Evolutionary conservation across 2,113 vertebrate genomes (phyloP).

Genomic region (Pedetes capensis): DNA sequence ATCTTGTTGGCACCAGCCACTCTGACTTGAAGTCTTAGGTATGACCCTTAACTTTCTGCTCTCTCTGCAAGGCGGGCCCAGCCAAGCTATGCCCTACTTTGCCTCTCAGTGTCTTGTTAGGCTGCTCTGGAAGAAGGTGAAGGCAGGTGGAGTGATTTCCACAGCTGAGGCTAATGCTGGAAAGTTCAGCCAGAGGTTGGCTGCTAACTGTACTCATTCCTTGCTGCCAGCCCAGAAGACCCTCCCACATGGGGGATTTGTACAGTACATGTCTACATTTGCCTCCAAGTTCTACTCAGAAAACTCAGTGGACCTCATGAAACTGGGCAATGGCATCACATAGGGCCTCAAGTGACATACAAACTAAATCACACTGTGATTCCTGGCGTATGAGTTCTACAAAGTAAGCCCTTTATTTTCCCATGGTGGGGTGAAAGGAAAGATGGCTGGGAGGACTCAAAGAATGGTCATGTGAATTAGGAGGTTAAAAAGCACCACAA

Average conservation of each 20-base stretch:
- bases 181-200: fast-evolving
- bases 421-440: fast-evolving
- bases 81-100: not conserved
- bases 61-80: not conserved
- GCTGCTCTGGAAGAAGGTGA: fast-evolving
- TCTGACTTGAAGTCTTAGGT: not conserved
- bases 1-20: too few relatives aligned
- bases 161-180: not conserved
- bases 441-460: fast-evolving
- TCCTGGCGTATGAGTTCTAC: not conserved
- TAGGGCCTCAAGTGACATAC: not conserved
- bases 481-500: not conserved
- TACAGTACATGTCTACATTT: fast-evolving
- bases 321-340: fast-evolving
- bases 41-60: not conserved
- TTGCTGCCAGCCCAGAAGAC: not conserved
- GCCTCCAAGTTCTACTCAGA: not conserved
- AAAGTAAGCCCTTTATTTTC: not conserved
- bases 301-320: too few relatives aligned
- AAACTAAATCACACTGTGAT: not conserved
- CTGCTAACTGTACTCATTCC: too few relatives aligned
- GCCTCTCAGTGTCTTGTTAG: fast-evolving
- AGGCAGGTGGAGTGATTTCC: fast-evolving
- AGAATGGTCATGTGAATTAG: not conserved
- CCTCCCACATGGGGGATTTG: not conserved